Conservation (phyloP, 2,888 invertebrate genomes). For the Scaeva pyrastri region DNA sequence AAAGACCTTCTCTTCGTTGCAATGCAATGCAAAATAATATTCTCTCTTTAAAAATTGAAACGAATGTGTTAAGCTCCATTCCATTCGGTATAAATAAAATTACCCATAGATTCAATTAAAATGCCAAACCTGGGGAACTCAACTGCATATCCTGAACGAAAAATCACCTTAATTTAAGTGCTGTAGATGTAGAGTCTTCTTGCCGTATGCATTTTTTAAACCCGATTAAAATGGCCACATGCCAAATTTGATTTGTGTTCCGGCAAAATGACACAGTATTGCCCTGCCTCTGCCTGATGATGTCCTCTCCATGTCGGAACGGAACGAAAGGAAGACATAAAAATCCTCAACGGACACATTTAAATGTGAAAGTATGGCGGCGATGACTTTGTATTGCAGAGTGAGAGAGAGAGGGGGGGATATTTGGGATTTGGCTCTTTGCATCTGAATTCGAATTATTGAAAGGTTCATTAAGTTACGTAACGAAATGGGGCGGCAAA, state of each 20-base stretch:
- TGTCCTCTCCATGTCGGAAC: conserved; percentile 3
- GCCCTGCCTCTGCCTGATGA: too few species aligned
- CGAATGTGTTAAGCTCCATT: conserved; percentile 11
- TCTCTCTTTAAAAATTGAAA: neutral
- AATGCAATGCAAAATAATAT: neutral
- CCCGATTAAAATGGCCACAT: conserved; percentile 70
- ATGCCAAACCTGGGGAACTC: neutral
- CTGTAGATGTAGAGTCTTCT: conserved; percentile 57
- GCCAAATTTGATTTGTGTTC: conserved; percentile 70
- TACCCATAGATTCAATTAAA: conserved; percentile 4
- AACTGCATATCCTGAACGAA: conserved; percentile 27
- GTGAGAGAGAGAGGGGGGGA: too few species aligned
- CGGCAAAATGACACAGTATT: conserved; percentile 29
- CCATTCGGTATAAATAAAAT: conserved; percentile 2
- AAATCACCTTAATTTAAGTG: conserved; percentile 64
- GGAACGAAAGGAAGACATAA: conserved; percentile 4
- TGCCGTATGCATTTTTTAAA: conserved; percentile 56
- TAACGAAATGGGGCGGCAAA: conserved; percentile 55
- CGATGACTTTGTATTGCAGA: conserved; percentile 15
- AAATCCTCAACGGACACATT: conserved; percentile 25
- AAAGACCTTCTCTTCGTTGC: neutral
- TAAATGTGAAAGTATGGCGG: conserved; percentile 18
- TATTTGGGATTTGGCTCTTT: conserved; percentile 29
- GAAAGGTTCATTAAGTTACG: conserved; percentile 68
- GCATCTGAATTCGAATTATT: conserved; percentile 33